These are phyloP conservation scores for Deilephila porcellus DNA, from an alignment of 2,888 invertebrate genomes.

Conservation along the genomic window DNA sequence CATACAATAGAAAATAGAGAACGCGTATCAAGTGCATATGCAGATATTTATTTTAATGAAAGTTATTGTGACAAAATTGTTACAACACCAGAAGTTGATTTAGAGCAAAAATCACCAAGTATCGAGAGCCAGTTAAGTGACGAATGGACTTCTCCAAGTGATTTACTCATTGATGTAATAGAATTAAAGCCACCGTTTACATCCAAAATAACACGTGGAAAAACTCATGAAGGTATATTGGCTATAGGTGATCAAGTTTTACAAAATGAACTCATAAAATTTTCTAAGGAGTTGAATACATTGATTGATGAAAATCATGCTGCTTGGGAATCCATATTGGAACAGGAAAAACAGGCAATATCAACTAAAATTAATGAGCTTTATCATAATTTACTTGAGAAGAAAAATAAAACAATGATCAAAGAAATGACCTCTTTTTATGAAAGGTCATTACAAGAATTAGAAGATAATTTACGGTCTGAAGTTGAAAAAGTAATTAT, in stretches of 20 bases:
- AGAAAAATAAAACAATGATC: slow-evolving; percentile 65
- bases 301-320: slow-evolving; percentile 66
- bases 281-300: slow-evolving; percentile 51
- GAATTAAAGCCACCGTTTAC: slow-evolving; percentile 75
- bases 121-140: slow-evolving; percentile 33
- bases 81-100: not conserved
- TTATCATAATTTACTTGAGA: slow-evolving; percentile 59
- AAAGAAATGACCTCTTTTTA: slow-evolving; percentile 67
- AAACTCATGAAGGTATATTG: slow-evolving; percentile 74
- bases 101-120: slow-evolving; percentile 28
- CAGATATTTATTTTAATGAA: slow-evolving; percentile 69
- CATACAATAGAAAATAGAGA: slow-evolving; percentile 52
- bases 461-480: slow-evolving; percentile 63
- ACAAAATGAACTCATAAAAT: slow-evolving; percentile 56
- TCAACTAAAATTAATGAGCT: slow-evolving; percentile 56
- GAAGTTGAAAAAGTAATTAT: slow-evolving; percentile 60
- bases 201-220: slow-evolving; percentile 74
- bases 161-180: slow-evolving; percentile 67
- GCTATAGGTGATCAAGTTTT: slow-evolving; percentile 67
- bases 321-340: slow-evolving; percentile 66
- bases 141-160: slow-evolving; percentile 76
- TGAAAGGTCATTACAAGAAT: slow-evolving; percentile 64
- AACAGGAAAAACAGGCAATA: slow-evolving; percentile 60
- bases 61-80: slow-evolving; percentile 49
- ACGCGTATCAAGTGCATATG: slow-evolving; percentile 67